Percentiles rank a stretch among this genome's conserved stretches.
Conservation (phyloP, 2,113 vertebrate species). For the Eulemur macaco region DNA sequence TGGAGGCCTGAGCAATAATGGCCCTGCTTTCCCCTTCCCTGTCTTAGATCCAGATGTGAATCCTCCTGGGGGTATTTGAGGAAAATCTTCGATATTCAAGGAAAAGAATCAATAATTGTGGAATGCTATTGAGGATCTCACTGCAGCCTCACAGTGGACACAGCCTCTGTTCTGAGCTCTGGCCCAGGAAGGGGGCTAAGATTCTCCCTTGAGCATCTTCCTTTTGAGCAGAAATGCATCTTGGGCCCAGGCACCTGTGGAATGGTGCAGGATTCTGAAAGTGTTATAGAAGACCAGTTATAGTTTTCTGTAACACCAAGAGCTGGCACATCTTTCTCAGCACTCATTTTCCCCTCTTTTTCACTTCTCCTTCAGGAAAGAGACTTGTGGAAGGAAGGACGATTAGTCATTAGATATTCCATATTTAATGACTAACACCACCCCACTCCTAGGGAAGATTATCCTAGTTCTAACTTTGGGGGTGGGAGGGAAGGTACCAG, state of each 20-base stretch:
- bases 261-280: background rate
- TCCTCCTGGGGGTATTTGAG: background rate
- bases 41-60: slow-evolving; percentile 13
- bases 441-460: background rate
- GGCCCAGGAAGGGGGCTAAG: background rate
- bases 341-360: background rate
- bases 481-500: background rate
- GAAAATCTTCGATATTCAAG: background rate
- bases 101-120: background rate
- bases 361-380: background rate
- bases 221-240: background rate
- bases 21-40: background rate
- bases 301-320: background rate
- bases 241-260: background rate
- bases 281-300: no score
- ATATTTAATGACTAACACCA: background rate
- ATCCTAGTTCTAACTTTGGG: background rate
- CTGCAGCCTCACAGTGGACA: background rate
- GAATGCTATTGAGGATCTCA: background rate
- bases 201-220: background rate
- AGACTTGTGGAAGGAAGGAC: background rate
- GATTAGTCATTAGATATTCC: background rate
- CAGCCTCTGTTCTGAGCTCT: slow-evolving; percentile 6
- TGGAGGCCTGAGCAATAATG: background rate
- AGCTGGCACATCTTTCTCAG: slow-evolving; percentile 8